phyloP scores from a whole-genome alignment of 1,140 invertebrate species.

The Drosophila willistoni region DNA sequence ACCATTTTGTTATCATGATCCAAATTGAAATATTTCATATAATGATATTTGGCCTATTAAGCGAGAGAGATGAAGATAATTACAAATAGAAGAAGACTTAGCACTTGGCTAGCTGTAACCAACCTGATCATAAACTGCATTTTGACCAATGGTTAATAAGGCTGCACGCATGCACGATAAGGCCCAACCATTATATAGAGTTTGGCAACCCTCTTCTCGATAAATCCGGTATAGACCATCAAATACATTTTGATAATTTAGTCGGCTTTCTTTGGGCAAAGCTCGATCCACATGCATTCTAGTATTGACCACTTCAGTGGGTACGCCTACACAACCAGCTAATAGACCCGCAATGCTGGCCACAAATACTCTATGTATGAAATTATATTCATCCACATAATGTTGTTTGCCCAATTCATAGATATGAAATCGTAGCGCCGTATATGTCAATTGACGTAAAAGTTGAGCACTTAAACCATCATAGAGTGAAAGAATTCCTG shows the following conservation, averaged over 20 bases:
- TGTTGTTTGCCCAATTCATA: constrained; percentile 46
- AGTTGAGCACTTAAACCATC: constrained; percentile 57
- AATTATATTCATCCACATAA: constrained; percentile 29
- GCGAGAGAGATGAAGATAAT: too few relatives aligned
- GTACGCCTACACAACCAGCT: constrained; percentile 43
- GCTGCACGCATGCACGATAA: constrained; percentile 19
- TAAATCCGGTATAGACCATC: constrained; percentile 37
- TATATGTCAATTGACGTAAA: constrained; percentile 54
- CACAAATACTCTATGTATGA: constrained; percentile 30
- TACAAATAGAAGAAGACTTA: too few relatives aligned
- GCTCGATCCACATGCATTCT: constrained; percentile 59
- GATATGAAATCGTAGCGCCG: constrained; percentile 52
- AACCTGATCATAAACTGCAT: constrained; percentile 63
- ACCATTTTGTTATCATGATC: constrained; percentile 39
- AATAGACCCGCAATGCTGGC: constrained; percentile 44
- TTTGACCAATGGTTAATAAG: constrained; percentile 44
- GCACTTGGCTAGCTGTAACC: background rate
- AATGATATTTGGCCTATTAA: constrained; percentile 37
- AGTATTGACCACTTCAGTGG: constrained; percentile 57
- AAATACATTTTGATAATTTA: constrained; percentile 53
- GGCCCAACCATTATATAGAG: constrained; percentile 39
- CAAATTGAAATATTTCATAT: constrained; percentile 1
- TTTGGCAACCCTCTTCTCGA: constrained; percentile 33
- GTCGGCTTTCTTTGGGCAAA: background rate
- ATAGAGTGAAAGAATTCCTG: constrained; percentile 54